Base-by-base conservation (phyloP, 2,797 vertebrate species). In the Takifugu rubripes region DNA sequence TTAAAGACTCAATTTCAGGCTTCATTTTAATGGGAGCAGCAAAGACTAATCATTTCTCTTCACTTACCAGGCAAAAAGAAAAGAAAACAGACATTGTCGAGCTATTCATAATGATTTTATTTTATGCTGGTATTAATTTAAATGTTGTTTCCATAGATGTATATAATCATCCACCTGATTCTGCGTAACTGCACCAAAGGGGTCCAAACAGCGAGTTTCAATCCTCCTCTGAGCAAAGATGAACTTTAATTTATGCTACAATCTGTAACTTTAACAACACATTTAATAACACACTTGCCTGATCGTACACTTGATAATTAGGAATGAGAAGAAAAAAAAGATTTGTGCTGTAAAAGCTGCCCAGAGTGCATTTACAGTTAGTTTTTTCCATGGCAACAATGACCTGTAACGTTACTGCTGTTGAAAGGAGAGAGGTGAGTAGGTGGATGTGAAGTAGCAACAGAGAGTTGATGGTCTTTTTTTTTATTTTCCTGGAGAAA, bases 401-500 rank as follows among this genome's bases (percentile, higher is more conserved):
- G 68, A 73, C 68, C 70, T 61, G 42, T 55, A 54, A 66, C 36
- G 68, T 36, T 63, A 21, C 57, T 44, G 52, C 66, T 61, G 21
- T 54, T 67, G 59, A 69, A 71, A 68, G 55, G 29, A 52, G 33
- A 54, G 25, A 2, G 15, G 43, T 45, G 52, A 65, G 49, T 27
- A 54, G 69, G 75, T 71, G 52, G 68, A 83, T n/a, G 66, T 64
- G 24, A 74, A 75, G 43, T 52, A 54, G 17, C 54, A 58, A 71
- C 68, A 51, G 62, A 60, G 24, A 80, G 69, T 17, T 24, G 21
- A 48, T 81, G 79, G 57, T 70, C 56, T 62, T 56, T 48, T 54
- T 72, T 78, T 81, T 75, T 83, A 78, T 76, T 79, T 73, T 70
- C 11, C 36, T 40, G 36, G 12, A 79, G 77, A 83, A 84, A 84